These are phyloP conservation scores for Gisinianus flammeolus DNA, from an alignment of 2,888 invertebrate genomes.

Conservation along the genomic window DNA sequence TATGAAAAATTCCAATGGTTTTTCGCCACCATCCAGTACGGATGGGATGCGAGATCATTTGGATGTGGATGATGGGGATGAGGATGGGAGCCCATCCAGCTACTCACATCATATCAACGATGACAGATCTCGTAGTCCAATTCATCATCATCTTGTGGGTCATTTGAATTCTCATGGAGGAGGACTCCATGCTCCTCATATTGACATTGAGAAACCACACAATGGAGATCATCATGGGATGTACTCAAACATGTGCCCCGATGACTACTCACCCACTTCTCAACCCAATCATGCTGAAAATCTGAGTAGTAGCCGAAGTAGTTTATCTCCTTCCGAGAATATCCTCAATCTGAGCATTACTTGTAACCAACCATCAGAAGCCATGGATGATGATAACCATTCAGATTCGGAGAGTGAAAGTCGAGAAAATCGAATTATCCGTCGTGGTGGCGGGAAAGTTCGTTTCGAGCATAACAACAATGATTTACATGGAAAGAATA, in stretches of 20 bases:
- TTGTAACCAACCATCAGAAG: constrained; percentile 46
- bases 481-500: not conserved
- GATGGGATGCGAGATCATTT: constrained; percentile 31
- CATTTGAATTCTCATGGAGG: constrained; percentile 31
- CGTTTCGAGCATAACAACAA: constrained; percentile 2
- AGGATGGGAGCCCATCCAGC: constrained; percentile 31
- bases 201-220: constrained; percentile 55
- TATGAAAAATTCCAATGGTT: constrained; percentile 42
- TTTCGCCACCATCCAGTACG: constrained; percentile 26
- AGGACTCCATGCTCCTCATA: constrained; percentile 50
- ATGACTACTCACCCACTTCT: constrained; percentile 61
- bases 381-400: constrained; percentile 55
- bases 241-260: constrained; percentile 59
- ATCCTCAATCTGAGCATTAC: constrained; percentile 58
- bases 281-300: constrained; percentile 48
- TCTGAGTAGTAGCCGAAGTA: constrained; percentile 53
- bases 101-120: constrained; percentile 49
- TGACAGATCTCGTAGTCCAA: constrained; percentile 55
- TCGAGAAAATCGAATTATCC: not conserved
- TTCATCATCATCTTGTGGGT: constrained; percentile 43
- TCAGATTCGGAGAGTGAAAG: constrained; percentile 50
- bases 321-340: constrained; percentile 56
- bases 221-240: constrained; percentile 50
- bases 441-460: not conserved
- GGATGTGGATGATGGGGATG: constrained; percentile 17